Evolutionary conservation across 2,797 vertebrate species (phyloP).

Genomic region (Hypotaenidia philippensis): DNA sequence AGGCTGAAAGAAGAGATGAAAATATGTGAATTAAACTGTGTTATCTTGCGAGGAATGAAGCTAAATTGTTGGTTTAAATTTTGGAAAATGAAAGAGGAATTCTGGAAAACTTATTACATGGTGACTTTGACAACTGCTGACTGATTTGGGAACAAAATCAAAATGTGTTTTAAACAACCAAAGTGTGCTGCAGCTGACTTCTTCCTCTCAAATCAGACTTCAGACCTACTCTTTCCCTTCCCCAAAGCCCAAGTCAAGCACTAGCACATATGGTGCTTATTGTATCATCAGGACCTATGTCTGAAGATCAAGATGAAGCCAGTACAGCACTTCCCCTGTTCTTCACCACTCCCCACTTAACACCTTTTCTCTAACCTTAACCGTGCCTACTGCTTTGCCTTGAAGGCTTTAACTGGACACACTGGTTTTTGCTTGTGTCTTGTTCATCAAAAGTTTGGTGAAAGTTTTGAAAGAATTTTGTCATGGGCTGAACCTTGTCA

Average conservation of each 20-base stretch:
- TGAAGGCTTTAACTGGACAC: not conserved
- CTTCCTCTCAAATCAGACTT: not conserved
- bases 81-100: not conserved
- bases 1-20: not conserved
- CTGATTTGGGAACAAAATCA: not conserved
- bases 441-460: not conserved
- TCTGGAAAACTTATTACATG: not conserved
- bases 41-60: not conserved
- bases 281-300: not conserved
- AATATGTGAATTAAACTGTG: not conserved
- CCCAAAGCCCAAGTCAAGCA: not conserved
- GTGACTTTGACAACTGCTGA: not conserved
- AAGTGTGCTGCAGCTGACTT: not conserved
- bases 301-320: not conserved
- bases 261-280: not conserved
- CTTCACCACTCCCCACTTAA: not conserved
- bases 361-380: not conserved
- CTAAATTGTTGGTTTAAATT: not conserved
- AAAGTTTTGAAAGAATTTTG: not conserved
- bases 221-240: not conserved
- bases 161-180: not conserved
- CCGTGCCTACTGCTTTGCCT: fast-evolving
- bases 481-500: not conserved
- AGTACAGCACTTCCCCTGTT: not conserved
- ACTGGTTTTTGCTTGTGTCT: not conserved